A percentile compares a stretch with the other conserved stretches of the same genome.
phyloP scores from a whole-genome alignment of 2,113 vertebrate species.

The Odobenus rosmarus region DNA sequence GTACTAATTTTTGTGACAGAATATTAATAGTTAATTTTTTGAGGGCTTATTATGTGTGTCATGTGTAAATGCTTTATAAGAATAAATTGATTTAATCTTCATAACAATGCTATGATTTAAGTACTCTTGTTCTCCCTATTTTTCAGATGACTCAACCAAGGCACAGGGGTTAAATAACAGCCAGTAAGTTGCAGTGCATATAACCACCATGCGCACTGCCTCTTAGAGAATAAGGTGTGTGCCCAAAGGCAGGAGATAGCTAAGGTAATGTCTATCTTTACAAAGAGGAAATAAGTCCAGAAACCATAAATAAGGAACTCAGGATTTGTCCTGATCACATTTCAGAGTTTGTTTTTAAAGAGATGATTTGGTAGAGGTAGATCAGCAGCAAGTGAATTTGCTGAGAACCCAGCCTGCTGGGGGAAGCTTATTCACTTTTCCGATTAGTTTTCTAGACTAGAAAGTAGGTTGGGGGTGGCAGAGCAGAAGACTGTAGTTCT shows the following conservation, averaged over 20 bases:
- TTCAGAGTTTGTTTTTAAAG: background rate
- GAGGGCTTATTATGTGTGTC: background rate
- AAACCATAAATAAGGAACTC: background rate
- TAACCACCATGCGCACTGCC: background rate
- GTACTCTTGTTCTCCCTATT: background rate
- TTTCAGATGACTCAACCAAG: slow-evolving; percentile 24
- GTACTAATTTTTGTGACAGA: background rate
- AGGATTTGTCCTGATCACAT: background rate
- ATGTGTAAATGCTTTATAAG: background rate
- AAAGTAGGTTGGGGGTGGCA: background rate
- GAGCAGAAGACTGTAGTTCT: background rate
- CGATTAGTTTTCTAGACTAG: slow-evolving; percentile 26
- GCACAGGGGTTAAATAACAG: background rate
- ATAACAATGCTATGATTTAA: background rate
- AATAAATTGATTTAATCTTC: background rate
- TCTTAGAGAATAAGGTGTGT: background rate
- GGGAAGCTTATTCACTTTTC: slow-evolving; percentile 16
- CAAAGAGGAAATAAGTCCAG: background rate
- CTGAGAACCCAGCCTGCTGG: background rate
- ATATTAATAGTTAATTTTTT: background rate
- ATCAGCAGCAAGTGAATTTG: background rate
- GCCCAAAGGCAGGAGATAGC: background rate
- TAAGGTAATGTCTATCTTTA: background rate
- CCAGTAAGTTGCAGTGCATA: background rate
- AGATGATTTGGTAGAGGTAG: background rate